phyloP scores from a whole-genome alignment of 2,113 vertebrate genomes.

The Romanogobio albipinnatus region DNA sequence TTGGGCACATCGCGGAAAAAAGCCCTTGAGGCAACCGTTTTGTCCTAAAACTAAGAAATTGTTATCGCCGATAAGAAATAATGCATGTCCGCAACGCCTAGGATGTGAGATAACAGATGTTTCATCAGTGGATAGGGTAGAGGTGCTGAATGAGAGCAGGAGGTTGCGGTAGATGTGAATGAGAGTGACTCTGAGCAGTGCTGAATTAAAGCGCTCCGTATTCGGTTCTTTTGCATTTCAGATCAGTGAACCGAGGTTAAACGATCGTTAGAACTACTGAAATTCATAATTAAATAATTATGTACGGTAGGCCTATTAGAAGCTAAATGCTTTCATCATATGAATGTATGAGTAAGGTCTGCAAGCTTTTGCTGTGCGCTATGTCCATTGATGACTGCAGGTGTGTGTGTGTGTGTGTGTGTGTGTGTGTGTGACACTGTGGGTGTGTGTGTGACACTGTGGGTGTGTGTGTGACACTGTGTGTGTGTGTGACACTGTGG shows the following conservation, averaged over 20 bases:
- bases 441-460: too few species aligned
- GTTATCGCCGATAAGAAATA: neutral
- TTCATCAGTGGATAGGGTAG: slow-evolving; percentile 20
- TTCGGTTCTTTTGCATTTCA: neutral
- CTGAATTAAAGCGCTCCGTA: slow-evolving; percentile 1
- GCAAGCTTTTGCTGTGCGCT: neutral
- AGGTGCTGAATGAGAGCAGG: slow-evolving; percentile 41
- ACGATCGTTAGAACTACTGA: neutral
- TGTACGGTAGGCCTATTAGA: neutral
- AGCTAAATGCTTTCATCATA: neutral
- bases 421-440: too few species aligned
- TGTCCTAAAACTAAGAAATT: neutral
- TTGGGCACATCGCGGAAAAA: neutral
- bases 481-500: neutral
- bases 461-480: too few species aligned
- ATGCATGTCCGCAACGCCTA: neutral
- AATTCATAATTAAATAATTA: neutral
- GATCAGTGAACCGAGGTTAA: neutral
- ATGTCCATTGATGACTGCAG: slow-evolving; percentile 31
- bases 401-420: slow-evolving; percentile 3
- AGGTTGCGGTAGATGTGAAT: slow-evolving; percentile 28
- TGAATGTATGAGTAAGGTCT: neutral
- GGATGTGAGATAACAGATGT: slow-evolving; percentile 22
- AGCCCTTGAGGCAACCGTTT: neutral
- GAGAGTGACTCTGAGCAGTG: slow-evolving; percentile 6